These are phyloP conservation scores for Bombyx mori DNA, from an alignment of 1,140 invertebrate genomes.

Conservation along the genomic window DNA sequence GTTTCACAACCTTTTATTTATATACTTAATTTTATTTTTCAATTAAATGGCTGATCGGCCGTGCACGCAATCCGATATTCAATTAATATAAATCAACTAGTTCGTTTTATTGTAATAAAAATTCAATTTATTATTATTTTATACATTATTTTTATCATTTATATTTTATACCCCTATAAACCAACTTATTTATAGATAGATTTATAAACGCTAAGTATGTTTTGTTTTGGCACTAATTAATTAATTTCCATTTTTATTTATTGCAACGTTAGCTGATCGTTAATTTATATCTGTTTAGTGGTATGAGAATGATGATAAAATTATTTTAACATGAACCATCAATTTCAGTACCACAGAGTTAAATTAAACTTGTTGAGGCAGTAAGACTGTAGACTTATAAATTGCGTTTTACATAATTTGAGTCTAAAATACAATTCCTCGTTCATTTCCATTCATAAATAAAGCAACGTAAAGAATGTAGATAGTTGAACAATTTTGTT, in stretches of 20 bases:
- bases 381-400: too few species aligned
- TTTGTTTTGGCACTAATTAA: slow-evolving; percentile 68
- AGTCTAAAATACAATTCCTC: too few species aligned
- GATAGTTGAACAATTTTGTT: slow-evolving; percentile 19
- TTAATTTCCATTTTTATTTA: slow-evolving; percentile 19
- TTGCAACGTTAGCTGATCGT: neutral
- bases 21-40: slow-evolving; percentile 55
- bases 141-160: slow-evolving; percentile 41
- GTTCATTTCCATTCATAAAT: too few species aligned
- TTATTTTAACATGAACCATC: neutral
- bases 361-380: too few species aligned
- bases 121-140: slow-evolving; percentile 57
- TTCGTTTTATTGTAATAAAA: slow-evolving; percentile 54
- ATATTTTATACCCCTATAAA: slow-evolving; percentile 39
- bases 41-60: slow-evolving; percentile 55
- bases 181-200: slow-evolving; percentile 48
- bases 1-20: slow-evolving; percentile 61
- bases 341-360: neutral
- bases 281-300: neutral
- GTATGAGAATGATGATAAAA: neutral
- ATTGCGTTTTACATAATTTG: too few species aligned
- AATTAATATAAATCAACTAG: slow-evolving; percentile 55
- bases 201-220: slow-evolving; percentile 48
- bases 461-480: neutral
- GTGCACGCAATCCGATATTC: slow-evolving; percentile 36